phyloP scores from a whole-genome alignment of 2,113 vertebrate genomes.

The Brachyhypopomus occidentalis region DNA sequence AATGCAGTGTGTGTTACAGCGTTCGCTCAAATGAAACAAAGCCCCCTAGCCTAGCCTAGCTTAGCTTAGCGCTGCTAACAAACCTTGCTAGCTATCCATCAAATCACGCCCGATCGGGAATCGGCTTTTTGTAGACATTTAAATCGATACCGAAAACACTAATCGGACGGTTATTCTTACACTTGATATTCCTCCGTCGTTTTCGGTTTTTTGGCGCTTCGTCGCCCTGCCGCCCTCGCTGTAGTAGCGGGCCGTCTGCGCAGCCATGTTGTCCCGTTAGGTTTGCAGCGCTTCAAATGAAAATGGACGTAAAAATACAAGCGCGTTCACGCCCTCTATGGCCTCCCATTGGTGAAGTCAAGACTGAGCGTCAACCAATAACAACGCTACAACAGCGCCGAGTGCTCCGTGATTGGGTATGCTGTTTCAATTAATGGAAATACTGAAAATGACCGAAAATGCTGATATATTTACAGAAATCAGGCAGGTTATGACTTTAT shows the following conservation, averaged over 20 bases:
- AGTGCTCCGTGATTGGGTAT: not conserved
- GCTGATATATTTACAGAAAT: not conserved
- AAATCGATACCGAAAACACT: not conserved
- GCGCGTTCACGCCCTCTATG: constrained; percentile 7
- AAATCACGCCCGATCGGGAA: not conserved
- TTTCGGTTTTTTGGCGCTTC: constrained; percentile 87
- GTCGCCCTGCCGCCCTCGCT: constrained; percentile 86
- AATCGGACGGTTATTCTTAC: no score
- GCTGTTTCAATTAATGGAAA: not conserved
- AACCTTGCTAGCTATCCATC: not conserved
- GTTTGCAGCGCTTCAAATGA: constrained; percentile 23
- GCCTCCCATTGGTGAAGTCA: not conserved
- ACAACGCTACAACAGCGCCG: not conserved
- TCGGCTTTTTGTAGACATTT: not conserved
- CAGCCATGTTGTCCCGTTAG: constrained; percentile 77
- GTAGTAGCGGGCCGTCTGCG: constrained; percentile 78
- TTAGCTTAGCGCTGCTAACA: not conserved
- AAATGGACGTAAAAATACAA: constrained; percentile 53
- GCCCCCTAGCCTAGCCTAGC: no score
- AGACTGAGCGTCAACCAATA: constrained; percentile 9
- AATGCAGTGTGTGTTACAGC: no score
- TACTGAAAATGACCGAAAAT: not conserved
- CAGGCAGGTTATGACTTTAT: no score
- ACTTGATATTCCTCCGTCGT: constrained; percentile 75
- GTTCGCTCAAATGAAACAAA: no score